phyloP scores from a whole-genome alignment of 1,140 invertebrate species.

The Papilio machaon region DNA sequence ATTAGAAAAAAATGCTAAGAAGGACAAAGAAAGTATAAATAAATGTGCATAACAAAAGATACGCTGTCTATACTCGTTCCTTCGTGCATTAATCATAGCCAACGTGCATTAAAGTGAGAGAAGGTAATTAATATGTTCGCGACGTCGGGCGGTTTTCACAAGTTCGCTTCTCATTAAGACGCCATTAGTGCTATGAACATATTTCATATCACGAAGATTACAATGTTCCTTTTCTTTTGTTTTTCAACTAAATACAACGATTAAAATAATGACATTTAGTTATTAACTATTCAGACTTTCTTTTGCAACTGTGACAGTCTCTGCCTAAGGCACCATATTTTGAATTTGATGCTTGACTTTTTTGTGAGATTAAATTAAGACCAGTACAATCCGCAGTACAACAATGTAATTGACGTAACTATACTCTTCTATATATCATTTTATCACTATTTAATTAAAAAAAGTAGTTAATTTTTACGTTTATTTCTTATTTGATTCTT shows the following conservation, averaged over 20 bases:
- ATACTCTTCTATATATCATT: too few relatives aligned
- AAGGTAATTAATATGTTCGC: conserved; percentile 73
- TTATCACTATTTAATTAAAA: too few relatives aligned
- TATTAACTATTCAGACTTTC: background rate
- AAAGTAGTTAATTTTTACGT: too few relatives aligned
- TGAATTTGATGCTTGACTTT: too few relatives aligned
- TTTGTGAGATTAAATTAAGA: too few relatives aligned
- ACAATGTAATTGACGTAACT: too few relatives aligned
- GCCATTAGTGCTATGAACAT: conserved; percentile 56
- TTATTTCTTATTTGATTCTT: too few relatives aligned
- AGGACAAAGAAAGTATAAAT: background rate
- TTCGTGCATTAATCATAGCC: conserved; percentile 55
- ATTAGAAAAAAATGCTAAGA: background rate
- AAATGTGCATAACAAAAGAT: conserved; percentile 21
- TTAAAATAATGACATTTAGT: background rate
- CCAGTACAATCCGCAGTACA: too few relatives aligned
- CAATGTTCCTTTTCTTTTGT: conserved; percentile 20
- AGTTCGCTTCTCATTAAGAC: conserved; percentile 68
- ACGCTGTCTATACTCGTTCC: conserved; percentile 22
- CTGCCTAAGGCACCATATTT: too few relatives aligned
- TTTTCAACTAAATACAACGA: background rate
- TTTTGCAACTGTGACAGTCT: too few relatives aligned
- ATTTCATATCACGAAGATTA: conserved; percentile 39
- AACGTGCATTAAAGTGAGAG: conserved; percentile 57
- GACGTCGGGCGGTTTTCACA: conserved; percentile 55